Evolutionary conservation across 2,888 invertebrate genomes (phyloP), one percentile per base, ranked within the genome.

Genomic region (Phragmatobia fuliginosa): DNA sequence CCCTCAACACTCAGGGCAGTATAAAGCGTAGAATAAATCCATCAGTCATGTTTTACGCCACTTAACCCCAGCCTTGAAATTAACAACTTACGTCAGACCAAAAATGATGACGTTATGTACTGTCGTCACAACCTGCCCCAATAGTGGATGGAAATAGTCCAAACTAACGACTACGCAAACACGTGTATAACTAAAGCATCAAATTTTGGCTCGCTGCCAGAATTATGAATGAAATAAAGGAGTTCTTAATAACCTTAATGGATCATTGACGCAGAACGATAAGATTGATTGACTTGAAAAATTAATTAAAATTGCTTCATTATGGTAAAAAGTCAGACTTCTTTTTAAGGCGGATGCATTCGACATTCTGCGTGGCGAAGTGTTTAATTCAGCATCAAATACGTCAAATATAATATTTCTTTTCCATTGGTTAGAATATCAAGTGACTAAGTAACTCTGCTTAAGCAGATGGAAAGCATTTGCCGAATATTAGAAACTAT

Each of bases 111-210:
- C 69, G 69, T 69, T 61, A 65, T 18, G 5, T 3, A 36, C 25
- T 60, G 52, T 52, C 69, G 60, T 69, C 69, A 69, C 32, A 49
- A 38, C 59, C 68, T 58, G 41, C 59, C 45, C 21, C 62, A 65
- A 56, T 65, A 59, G 38, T 38, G 36, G 33, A 58, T 41, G 33
- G 41, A 62, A 58, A 65, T 65, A 68, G 58, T 58, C 68, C 38
- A 60, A 58, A 41, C 63, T 56, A 28, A 45, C 63, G 45, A 56
- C 36, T 38, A n/a, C 18, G 62, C 41, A 58, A 41, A 67, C n/a
- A n/a, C 31, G 61, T n/a, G 28, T 52, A 49, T 8, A n/a, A 28
- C 8, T 4, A 52, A 32, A 33, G 32, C 14, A 14, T 3, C 33
- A 49, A 33, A 25, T 7, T 32, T 49, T 56, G 56, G 28, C 56